Evolutionary conservation across 2,113 vertebrate species (phyloP).

Genomic region (Bucco capensis): DNA sequence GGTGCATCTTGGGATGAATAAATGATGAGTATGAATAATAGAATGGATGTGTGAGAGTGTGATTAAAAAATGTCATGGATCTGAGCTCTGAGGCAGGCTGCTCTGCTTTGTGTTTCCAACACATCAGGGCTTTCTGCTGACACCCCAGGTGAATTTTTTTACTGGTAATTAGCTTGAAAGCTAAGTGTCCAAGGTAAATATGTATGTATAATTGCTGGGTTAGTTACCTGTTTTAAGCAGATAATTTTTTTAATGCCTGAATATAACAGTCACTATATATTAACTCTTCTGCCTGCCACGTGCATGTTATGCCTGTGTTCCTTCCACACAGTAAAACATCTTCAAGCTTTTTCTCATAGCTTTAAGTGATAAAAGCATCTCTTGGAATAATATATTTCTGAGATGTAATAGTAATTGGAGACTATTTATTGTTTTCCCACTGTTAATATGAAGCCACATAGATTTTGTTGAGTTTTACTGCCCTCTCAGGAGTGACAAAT

Average conservation of each 20-base stretch:
- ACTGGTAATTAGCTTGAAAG: constrained; percentile 39
- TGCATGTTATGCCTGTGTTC: not conserved
- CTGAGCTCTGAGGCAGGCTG: not conserved
- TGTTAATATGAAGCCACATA: not conserved
- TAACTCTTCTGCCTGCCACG: not conserved
- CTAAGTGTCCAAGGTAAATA: constrained; percentile 21
- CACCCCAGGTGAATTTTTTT: constrained; percentile 24
- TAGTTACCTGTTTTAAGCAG: constrained; percentile 13
- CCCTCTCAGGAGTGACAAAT: not conserved
- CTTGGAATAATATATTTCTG: not conserved
- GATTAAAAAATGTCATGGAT: constrained; percentile 49
- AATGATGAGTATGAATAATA: not conserved
- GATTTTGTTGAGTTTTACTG: not conserved
- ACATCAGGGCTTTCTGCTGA: not conserved
- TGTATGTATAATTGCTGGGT: not conserved
- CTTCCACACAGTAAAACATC: not conserved
- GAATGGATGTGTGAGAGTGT: not conserved
- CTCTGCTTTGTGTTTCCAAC: constrained; percentile 11
- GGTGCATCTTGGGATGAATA: not conserved
- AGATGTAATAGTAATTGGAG: not conserved
- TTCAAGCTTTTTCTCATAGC: not conserved
- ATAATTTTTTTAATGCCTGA: constrained; percentile 3
- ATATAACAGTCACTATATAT: not conserved
- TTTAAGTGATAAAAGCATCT: not conserved
- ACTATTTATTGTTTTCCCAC: not conserved